phyloP scores from a whole-genome alignment of 1,140 invertebrate genomes.

The Melipona quadrifasciata region DNA sequence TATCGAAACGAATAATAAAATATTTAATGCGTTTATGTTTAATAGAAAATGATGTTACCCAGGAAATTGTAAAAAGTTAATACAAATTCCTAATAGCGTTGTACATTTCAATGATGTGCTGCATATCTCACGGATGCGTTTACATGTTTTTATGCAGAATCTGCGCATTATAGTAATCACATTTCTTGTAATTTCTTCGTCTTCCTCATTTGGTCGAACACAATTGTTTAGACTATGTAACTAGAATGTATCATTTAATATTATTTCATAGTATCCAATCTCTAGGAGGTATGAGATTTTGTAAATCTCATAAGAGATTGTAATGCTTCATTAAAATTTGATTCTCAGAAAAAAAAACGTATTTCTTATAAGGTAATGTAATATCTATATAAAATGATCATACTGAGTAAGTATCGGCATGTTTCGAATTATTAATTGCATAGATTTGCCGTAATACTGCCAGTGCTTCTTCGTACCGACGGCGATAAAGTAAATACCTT shows the following conservation, averaged over 20 bases:
- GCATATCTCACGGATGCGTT: slow-evolving; percentile 48
- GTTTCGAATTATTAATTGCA: slow-evolving; percentile 71
- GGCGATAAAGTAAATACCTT: slow-evolving; percentile 64
- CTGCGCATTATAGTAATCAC: slow-evolving; percentile 25
- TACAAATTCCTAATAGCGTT: slow-evolving; percentile 52
- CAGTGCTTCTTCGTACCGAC: slow-evolving; percentile 58
- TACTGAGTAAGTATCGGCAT: slow-evolving; percentile 68
- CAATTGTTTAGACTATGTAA: slow-evolving; percentile 46
- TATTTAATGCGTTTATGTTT: not conserved
- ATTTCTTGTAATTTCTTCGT: not conserved
- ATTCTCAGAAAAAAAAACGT: not conserved
- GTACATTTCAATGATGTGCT: slow-evolving; percentile 38
- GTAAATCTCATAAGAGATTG: no score
- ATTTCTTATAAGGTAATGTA: not conserved
- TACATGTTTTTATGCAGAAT: slow-evolving; percentile 55
- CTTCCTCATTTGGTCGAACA: slow-evolving; percentile 46
- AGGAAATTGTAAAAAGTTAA: slow-evolving; percentile 62
- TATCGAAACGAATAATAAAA: not conserved
- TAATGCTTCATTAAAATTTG: not conserved
- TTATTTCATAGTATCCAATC: no score
- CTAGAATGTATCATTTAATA: slow-evolving; percentile 40
- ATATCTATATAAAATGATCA: not conserved
- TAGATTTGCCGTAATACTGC: slow-evolving; percentile 67
- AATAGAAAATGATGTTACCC: slow-evolving; percentile 57
- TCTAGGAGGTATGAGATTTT: not conserved